These are phyloP conservation scores for Monarcha castaneiventris DNA, from an alignment of 2,113 vertebrate genomes.

Conservation along the genomic window DNA sequence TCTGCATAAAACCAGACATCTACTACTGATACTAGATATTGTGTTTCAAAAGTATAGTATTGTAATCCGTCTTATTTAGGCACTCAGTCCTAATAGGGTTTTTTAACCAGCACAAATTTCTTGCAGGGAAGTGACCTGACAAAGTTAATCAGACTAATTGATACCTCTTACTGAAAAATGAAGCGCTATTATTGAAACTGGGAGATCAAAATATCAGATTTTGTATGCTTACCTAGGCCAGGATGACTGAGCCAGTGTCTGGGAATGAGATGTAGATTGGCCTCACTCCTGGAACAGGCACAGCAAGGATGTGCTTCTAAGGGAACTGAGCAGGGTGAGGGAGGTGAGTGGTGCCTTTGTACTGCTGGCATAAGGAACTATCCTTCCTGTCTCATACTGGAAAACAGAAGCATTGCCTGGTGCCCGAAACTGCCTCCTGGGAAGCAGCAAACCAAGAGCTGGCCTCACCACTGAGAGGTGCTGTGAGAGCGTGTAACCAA, in stretches of 20 bases:
- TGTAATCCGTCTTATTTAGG: not conserved
- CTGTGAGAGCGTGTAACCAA: not conserved
- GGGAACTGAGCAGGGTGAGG: not conserved
- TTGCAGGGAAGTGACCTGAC: not conserved
- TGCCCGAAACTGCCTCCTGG: too few relatives aligned
- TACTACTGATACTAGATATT: not conserved
- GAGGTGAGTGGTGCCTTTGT: too few relatives aligned
- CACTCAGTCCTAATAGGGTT: fast-evolving
- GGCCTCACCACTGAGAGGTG: not conserved
- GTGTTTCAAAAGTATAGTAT: not conserved
- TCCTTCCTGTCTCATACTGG: not conserved
- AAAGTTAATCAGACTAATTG: not conserved
- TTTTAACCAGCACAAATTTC: not conserved
- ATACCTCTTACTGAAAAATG: not conserved
- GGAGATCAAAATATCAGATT: not conserved
- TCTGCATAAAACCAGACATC: not conserved
- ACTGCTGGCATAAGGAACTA: not conserved
- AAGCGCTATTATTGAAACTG: not conserved
- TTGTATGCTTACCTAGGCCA: not conserved
- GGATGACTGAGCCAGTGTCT: not conserved
- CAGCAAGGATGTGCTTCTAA: fast-evolving
- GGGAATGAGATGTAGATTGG: not conserved
- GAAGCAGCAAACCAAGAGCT: fast-evolving
- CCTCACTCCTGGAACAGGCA: too few relatives aligned
- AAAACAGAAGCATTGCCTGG: fast-evolving